A percentile compares a stretch with the other conserved stretches of the same genome.
Evolutionary conservation across 2,888 invertebrate genomes (phyloP).

Genomic region (Heliconius sara): DNA sequence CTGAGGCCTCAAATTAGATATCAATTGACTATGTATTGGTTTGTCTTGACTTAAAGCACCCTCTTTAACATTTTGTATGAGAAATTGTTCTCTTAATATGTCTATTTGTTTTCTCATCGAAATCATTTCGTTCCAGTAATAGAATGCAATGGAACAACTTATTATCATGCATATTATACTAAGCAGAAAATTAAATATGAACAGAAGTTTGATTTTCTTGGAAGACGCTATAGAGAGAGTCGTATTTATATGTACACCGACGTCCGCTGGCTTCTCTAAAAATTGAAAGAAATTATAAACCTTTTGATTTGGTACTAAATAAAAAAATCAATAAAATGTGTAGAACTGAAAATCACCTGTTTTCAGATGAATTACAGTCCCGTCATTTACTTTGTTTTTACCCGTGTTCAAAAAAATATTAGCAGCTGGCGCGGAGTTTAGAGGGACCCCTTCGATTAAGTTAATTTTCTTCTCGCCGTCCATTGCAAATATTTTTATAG

Average conservation of each 20-base stretch:
- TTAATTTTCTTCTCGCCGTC: slow-evolving; percentile 74
- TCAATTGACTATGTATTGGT: slow-evolving; percentile 63
- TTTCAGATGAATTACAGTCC: slow-evolving; percentile 77
- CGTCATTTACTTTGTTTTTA: slow-evolving; percentile 72
- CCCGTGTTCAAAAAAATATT: slow-evolving; percentile 78
- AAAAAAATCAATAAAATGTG: slow-evolving; percentile 16
- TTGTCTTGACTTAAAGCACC: slow-evolving; percentile 53
- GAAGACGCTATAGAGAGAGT: slow-evolving; percentile 80
- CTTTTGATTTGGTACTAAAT: slow-evolving; percentile 34
- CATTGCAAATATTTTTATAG: slow-evolving; percentile 59
- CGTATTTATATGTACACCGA: slow-evolving; percentile 79
- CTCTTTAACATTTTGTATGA: slow-evolving; percentile 62
- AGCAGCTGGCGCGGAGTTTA: slow-evolving; percentile 74
- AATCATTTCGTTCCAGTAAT: slow-evolving; percentile 77
- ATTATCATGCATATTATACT: slow-evolving; percentile 72
- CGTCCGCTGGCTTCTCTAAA: slow-evolving; percentile 75
- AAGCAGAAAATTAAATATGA: slow-evolving; percentile 75
- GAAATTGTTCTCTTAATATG: slow-evolving; percentile 66
- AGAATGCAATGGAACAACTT: slow-evolving; percentile 72
- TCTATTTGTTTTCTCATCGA: slow-evolving; percentile 73
- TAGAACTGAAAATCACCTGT: slow-evolving; percentile 68
- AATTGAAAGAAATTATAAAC: slow-evolving; percentile 55
- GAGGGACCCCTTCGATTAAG: slow-evolving; percentile 73
- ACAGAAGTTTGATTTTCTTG: slow-evolving; percentile 78
- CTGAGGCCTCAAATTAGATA: slow-evolving; percentile 56